Evolutionary conservation across 2,888 invertebrate species (phyloP).

Genomic region (Dolichomitus sp.): DNA sequence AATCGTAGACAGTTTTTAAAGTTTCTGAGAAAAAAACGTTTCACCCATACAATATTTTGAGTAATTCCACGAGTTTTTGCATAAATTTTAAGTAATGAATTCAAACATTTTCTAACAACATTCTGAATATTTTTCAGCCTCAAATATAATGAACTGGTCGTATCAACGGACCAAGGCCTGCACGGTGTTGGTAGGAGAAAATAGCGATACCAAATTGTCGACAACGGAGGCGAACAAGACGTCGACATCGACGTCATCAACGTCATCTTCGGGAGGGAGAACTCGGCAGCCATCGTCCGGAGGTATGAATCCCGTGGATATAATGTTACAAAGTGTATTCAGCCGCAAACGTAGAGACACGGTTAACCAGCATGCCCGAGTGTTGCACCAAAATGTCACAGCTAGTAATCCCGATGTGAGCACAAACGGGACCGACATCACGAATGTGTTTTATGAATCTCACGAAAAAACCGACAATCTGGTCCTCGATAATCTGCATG

Average conservation of each 20-base stretch:
- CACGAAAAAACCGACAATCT: conserved; percentile 4
- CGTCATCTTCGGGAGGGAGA: conserved; percentile 89
- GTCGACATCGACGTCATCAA: conserved; percentile 88
- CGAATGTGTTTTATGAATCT: conserved; percentile 31
- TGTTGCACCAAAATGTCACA: conserved; percentile 75
- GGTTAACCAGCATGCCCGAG: conserved; percentile 88
- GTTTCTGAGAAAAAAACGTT: too few relatives aligned
- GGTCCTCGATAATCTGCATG: conserved; percentile 59
- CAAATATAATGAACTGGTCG: conserved; percentile 94
- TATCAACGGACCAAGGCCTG: conserved; percentile 94
- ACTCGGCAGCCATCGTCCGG: conserved; percentile 83
- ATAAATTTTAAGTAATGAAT: neutral
- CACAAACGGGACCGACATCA: conserved; percentile 32
- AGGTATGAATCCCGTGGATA: conserved; percentile 84
- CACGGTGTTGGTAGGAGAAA: conserved; percentile 94
- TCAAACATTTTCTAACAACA: neutral
- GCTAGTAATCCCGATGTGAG: conserved; percentile 39
- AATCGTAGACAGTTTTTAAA: too few relatives aligned
- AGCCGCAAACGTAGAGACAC: conserved; percentile 91
- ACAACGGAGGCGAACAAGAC: conserved; percentile 92
- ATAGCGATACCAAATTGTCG: conserved; percentile 90
- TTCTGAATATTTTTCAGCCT: conserved; percentile 88
- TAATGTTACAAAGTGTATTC: conserved; percentile 78
- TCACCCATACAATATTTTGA: too few relatives aligned
- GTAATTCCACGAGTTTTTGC: neutral